Evolutionary conservation across 2,797 vertebrate genomes (phyloP).

Genomic region (Enteromius afrohamiltoni): DNA sequence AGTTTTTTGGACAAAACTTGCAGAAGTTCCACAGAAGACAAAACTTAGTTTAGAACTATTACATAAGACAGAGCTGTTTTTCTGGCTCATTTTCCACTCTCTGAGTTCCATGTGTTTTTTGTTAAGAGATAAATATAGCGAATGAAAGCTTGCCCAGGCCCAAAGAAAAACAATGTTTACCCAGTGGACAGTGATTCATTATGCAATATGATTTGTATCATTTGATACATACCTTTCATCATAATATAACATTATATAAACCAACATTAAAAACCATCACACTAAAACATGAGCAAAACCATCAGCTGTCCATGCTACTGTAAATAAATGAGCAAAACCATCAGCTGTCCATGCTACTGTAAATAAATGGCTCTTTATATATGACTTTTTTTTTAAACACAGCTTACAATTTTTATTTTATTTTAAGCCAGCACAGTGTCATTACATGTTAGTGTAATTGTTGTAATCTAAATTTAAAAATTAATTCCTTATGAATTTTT

Average conservation of each 20-base stretch:
- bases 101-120: conserved; percentile 48
- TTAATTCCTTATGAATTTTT: neutral
- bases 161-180: conserved; percentile 1
- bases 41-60: conserved; percentile 33
- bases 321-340: neutral
- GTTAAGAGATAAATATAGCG: conserved; percentile 49
- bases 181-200: neutral
- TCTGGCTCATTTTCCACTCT: conserved; percentile 12
- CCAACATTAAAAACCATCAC: no score
- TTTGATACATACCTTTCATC: neutral
- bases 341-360: neutral
- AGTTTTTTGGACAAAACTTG: conserved; percentile 10
- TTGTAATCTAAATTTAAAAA: neutral
- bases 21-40: conserved; percentile 26
- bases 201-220: neutral
- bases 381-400: neutral
- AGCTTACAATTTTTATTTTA: neutral
- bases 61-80: conserved; percentile 32
- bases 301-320: neutral
- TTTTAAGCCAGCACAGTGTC: neutral
- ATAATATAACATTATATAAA: neutral
- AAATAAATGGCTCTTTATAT: neutral
- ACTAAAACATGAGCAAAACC: no score
- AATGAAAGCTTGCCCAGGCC: conserved; percentile 18
- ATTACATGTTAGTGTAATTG: neutral